Evolutionary conservation across 1,140 invertebrate genomes (phyloP), one percentile per base, ranked within the genome.

Genomic region (Diabrotica undecimpunctata): DNA sequence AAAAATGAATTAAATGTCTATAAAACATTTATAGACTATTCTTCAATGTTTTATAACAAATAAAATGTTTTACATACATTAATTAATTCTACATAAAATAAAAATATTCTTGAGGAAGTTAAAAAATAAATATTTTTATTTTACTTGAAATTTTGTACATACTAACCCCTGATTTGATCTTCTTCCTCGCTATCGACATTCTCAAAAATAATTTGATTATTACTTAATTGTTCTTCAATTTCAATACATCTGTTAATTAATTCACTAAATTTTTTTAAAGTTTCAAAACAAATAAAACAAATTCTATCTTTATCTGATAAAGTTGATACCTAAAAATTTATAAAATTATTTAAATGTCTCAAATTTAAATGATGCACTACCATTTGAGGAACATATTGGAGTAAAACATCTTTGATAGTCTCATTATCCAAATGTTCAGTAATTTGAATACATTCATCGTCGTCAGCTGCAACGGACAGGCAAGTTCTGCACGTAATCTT

Each of bases 241-340:
- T 62, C 61, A 9, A 62, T 25, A 41, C 61, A 62, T 41, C 54
- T 62, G 9, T 54, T 11, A 39, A 62, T 38, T n/a, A 62, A 62
- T 25, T 53, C 14, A 25, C 54, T 13, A 13, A 54, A 54, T n/a
- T 11, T 37, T 38, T 39, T 62, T 6, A 62, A 12, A 37, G 53
- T 54, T 54, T 62, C 12, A 11, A 55, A 62, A 62, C 61, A 62
- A 11, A 41, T 54, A 9, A 14, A 39, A 41, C 61, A 62, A 54
- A 62, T 41, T 10, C 35, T 13, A 13, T 62, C 53, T 12, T 13
- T 38, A 38, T 62, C 61, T 5, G 37, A 39, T 25, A 62, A 35
- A 4, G 51, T 54, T 4, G 11, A 7, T 62, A 54, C 61, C 61
- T 62, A 13, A 10, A 36, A 8, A 7, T n/a, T 54, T 9, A 62